Conservation (phyloP, 2,113 vertebrate species). For the Carettochelys insculpta region DNA sequence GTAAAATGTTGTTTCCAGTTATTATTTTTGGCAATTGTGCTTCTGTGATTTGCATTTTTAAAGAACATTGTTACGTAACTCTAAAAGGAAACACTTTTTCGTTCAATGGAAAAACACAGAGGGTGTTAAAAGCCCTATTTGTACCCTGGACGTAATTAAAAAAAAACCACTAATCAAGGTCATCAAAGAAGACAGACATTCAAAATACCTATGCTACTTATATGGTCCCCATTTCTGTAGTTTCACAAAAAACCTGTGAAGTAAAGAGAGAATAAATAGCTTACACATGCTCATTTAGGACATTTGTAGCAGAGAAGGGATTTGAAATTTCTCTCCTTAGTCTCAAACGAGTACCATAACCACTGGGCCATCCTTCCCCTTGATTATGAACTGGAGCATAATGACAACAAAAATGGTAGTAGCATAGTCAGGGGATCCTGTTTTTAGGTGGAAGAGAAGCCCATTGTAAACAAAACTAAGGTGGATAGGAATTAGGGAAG, state of each 20-base stretch:
- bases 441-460: rapidly evolving
- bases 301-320: not conserved
- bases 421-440: rapidly evolving
- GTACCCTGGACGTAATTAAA: not conserved
- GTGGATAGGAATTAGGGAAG: not conserved
- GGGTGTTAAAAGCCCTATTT: conserved; percentile 26
- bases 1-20: conserved; percentile 66
- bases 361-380: not conserved
- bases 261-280: not conserved
- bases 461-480: not conserved
- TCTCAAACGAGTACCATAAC: not conserved
- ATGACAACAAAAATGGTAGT: not conserved
- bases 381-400: not conserved
- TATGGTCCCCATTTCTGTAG: not conserved
- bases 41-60: conserved; percentile 58
- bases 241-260: not conserved
- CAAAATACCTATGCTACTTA: not conserved
- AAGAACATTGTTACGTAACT: conserved; percentile 47
- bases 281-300: not conserved
- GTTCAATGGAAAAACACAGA: not conserved
- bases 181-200: not conserved
- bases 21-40: conserved; percentile 67
- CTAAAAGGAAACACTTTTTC: conserved; percentile 21
- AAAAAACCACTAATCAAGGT: not conserved
- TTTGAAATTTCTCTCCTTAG: rapidly evolving